Conservation (phyloP, 2,797 vertebrate genomes). For the Anas bahamensis region DNA sequence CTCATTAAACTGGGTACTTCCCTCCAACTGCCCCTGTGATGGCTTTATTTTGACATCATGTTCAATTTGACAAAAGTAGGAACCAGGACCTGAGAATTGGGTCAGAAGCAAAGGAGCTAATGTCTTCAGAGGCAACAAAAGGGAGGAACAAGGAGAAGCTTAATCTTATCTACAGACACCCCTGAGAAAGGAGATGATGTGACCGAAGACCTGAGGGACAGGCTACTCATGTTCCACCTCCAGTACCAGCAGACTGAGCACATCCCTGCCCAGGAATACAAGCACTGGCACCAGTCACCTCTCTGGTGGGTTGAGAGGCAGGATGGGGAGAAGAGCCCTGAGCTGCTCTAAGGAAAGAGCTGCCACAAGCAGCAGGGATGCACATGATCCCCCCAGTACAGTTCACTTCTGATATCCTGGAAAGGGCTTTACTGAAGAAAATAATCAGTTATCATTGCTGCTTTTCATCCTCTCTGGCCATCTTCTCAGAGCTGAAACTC, state of each 20-base stretch:
- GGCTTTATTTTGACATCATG: conserved; percentile 81
- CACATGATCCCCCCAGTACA: neutral
- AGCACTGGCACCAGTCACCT: neutral
- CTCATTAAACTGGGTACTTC: conserved; percentile 80
- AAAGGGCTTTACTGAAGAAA: neutral
- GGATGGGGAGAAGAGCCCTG: neutral
- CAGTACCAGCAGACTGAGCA: neutral
- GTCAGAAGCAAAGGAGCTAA: conserved; percentile 69
- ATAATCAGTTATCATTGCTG: conserved; percentile 23
- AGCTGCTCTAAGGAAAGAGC: neutral
- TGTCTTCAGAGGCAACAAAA: neutral
- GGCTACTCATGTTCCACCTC: neutral
- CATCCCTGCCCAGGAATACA: neutral
- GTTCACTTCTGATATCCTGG: neutral
- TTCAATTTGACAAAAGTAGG: conserved; percentile 77
- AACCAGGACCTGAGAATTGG: conserved; percentile 47
- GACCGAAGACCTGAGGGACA: neutral
- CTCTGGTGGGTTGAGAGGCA: neutral
- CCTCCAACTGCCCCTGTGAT: conserved; percentile 71
- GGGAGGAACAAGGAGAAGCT: neutral
- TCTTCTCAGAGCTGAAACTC: conserved; percentile 31
- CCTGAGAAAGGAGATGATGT: neutral
- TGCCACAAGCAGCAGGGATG: neutral
- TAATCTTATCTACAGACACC: neutral
- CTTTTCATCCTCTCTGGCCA: conserved; percentile 7